Evolutionary conservation across 2,113 vertebrate genomes (phyloP).

Genomic region (Ophiodon elongatus): DNA sequence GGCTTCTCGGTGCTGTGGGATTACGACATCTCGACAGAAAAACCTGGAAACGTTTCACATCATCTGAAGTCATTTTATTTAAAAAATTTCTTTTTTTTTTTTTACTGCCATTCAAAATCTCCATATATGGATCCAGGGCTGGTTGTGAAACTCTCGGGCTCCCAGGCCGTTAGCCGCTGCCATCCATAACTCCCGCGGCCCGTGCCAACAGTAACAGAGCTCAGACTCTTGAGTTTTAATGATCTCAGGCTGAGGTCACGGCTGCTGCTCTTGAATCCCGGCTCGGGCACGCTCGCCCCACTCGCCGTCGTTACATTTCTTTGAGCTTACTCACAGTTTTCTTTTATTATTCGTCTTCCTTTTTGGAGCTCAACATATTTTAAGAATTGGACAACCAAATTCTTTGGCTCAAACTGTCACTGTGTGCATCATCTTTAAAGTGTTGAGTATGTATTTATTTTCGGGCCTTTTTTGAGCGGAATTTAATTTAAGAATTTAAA

Average conservation of each 20-base stretch:
- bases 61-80: conserved; percentile 25
- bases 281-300: neutral
- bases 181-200: conserved; percentile 43
- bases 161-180: conserved; percentile 32
- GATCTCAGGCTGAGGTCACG: conserved; percentile 25
- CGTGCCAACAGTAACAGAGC: conserved; percentile 64
- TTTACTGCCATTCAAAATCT: conserved; percentile 26
- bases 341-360: too few species aligned
- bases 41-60: conserved; percentile 5
- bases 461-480: too few species aligned
- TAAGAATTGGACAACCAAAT: neutral
- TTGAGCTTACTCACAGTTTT: too few species aligned
- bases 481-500: neutral
- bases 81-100: too few species aligned
- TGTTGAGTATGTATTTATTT: too few species aligned
- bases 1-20: neutral
- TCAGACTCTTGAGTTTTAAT: conserved; percentile 36
- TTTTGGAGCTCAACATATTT: neutral
- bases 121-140: conserved; percentile 44
- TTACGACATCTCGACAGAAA: neutral
- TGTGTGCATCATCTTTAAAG: neutral
- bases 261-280: too few species aligned
- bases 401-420: neutral
- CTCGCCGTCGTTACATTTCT: too few species aligned
- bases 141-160: conserved; percentile 31